Percentiles rank a stretch among this genome's conserved stretches.
Conservation (phyloP, 2,888 invertebrate species). For the Coecobrya sp. region DNA sequence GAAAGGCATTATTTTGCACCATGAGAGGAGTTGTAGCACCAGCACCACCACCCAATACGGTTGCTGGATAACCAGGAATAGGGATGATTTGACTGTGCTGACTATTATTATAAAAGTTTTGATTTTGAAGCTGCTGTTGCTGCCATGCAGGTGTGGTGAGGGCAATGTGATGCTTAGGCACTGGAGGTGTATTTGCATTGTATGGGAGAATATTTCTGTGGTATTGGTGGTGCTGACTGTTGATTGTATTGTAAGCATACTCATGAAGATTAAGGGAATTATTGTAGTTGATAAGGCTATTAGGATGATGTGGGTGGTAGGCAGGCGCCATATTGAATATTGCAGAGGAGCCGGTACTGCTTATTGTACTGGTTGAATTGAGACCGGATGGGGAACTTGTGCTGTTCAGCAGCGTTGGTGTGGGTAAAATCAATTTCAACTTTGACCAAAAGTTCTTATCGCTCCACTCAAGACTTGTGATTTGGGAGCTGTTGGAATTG, state of each 20-base stretch:
- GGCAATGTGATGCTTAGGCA: slow-evolving; percentile 82
- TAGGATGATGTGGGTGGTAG: slow-evolving; percentile 52
- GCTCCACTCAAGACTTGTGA: slow-evolving; percentile 80
- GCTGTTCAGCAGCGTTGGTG: slow-evolving; percentile 57
- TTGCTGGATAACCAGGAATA: slow-evolving; percentile 62
- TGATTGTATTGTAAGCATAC: slow-evolving; percentile 77
- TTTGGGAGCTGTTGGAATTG: slow-evolving; percentile 39
- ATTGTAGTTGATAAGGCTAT: slow-evolving; percentile 72
- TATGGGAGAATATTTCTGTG: slow-evolving; percentile 81
- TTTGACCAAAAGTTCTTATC: slow-evolving; percentile 85
- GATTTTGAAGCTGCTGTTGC: slow-evolving; percentile 58
- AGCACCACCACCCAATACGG: not conserved
- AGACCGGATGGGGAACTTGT: slow-evolving; percentile 63
- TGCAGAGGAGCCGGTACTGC: slow-evolving; percentile 69
- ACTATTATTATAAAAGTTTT: slow-evolving; percentile 71
- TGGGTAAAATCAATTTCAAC: slow-evolving; percentile 81
- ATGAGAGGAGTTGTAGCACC: slow-evolving; percentile 10
- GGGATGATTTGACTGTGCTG: slow-evolving; percentile 74
- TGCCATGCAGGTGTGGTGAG: slow-evolving; percentile 59
- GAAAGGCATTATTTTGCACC: slow-evolving; percentile 58
- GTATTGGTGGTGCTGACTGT: slow-evolving; percentile 76
- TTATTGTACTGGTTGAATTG: slow-evolving; percentile 76
- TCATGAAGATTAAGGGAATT: slow-evolving; percentile 65
- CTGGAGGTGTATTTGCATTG: slow-evolving; percentile 61
- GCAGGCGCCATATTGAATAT: slow-evolving; percentile 63